Evolutionary conservation across 92 coral and sea anemone species (phyloP), one percentile per base, ranked within the genome.

Genomic region (Diadumene lineata): DNA sequence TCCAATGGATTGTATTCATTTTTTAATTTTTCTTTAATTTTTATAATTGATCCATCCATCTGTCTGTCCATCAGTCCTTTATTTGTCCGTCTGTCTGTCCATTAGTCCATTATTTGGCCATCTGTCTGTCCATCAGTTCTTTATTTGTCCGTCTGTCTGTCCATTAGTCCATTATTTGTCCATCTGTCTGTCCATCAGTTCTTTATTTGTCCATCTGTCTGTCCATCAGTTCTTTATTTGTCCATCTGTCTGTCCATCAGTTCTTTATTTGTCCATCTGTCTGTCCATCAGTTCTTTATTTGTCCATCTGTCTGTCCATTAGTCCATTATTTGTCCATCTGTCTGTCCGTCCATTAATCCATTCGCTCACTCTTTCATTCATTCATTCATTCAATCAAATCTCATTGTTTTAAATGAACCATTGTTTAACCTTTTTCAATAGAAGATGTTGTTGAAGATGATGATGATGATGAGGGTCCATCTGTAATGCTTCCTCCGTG

Each of bases 401-500:
- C 48, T n/a, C n/a, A n/a, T n/a, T n/a, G n/a, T n/a, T n/a, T n/a
- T n/a, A n/a, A n/a, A 13, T 62, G 38, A 50, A 7, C 29, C 16
- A 28, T 18, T 64, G 0, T 24, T 74, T 29, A 0, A 17, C 18
- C 34, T 60, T n/a, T 43, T 13, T 48, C 69, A 30, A 18, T 38
- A 73, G 67, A 53, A 69, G 67, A 38, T 28, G 31, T 26, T 32
- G 19, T 26, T 18, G 74, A 65, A 19, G n/a, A n/a, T n/a, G 84
- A 77, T 44, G 81, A 85, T 23, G 97, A 88, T 73, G 92, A 91
- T 18, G 73, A 71, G 28, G 97, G 82, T 22, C 98, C 98, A n/a
- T 94, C 85, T 72, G 98, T 94, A 13, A 91, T 94, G 69, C 82
- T 91, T 77, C 98, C 98, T 18, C 98, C 97, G 34, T 64, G 85